Base-by-base conservation (phyloP, 2,888 invertebrate species). In the Mesochorus sp. region DNA sequence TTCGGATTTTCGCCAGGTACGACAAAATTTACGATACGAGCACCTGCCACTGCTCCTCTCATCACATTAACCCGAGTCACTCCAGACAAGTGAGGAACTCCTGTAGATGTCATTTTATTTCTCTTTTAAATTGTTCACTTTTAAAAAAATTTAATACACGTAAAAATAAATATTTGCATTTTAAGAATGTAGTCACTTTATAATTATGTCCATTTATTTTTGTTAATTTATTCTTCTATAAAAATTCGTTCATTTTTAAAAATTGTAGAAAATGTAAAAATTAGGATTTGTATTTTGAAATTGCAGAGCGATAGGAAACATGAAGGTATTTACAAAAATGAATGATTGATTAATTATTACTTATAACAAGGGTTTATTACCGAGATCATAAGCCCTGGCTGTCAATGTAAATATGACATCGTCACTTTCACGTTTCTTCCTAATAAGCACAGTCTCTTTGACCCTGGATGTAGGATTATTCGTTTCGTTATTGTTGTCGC, bases 301-400 rank as follows among this genome's bases (percentile, higher is more conserved):
- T n/a, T n/a, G n/a, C n/a, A n/a, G n/a, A n/a, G n/a, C n/a, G n/a
- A n/a, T n/a, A n/a, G n/a, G n/a, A n/a, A n/a, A n/a, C n/a, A n/a
- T n/a, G n/a, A n/a, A n/a, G n/a, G n/a, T n/a, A n/a, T n/a, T n/a
- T n/a, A n/a, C n/a, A n/a, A n/a, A n/a, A n/a, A n/a, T n/a, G n/a
- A n/a, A n/a, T n/a, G n/a, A n/a, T n/a, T n/a, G n/a, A n/a, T n/a
- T n/a, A n/a, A n/a, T n/a, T n/a, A n/a, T n/a, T n/a, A n/a, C n/a
- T n/a, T n/a, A n/a, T n/a, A 49, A 55, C 62, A 17, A 17, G 31
- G n/a, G n/a, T n/a, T n/a, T n/a, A 21, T 87, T 85, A 92, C 93
- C 97, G 79, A 96, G 93, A 91, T 97, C 97, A 87, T 96, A 96
- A 1, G 97, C 97, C 87, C 96, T 93, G 10, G 95, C 94, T 66